Conservation (phyloP, 2,888 invertebrate genomes). For the Conchocele bisecta region DNA sequence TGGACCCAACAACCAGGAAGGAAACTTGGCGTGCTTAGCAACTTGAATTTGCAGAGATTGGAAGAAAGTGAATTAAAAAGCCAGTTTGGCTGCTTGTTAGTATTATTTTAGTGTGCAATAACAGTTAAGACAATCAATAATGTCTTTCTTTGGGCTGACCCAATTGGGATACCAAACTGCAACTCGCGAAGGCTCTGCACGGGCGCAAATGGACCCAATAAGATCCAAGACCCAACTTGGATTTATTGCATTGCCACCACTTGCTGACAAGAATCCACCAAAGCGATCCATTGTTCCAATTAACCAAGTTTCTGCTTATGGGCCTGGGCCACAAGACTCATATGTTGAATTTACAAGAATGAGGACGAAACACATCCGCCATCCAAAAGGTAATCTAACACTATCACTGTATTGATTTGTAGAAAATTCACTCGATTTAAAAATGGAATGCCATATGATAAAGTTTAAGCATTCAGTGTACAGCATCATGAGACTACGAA, state of each 20-base stretch:
- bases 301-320: conserved; percentile 75
- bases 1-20: no score
- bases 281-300: conserved; percentile 76
- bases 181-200: conserved; percentile 75
- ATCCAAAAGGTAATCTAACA: conserved; percentile 76
- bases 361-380: conserved; percentile 78
- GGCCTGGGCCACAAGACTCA: conserved; percentile 77
- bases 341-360: conserved; percentile 77
- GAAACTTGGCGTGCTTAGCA: conserved; percentile 21
- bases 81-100: conserved; percentile 1
- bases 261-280: conserved; percentile 68
- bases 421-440: neutral
- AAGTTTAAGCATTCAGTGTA: neutral
- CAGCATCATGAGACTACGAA: no score
- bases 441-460: neutral
- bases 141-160: conserved; percentile 81
- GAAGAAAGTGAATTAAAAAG: neutral
- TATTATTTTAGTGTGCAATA: conserved; percentile 9
- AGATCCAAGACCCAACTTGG: conserved; percentile 72
- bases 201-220: conserved; percentile 67
- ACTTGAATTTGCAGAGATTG: conserved; percentile 13
- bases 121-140: conserved; percentile 39
- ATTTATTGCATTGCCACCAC: conserved; percentile 75
- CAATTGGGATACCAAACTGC: conserved; percentile 81
- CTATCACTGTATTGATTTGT: neutral